Evolutionary conservation across 2,888 invertebrate species (phyloP), one percentile per base, ranked within the genome.

Genomic region (Patella ulyssiponensis): DNA sequence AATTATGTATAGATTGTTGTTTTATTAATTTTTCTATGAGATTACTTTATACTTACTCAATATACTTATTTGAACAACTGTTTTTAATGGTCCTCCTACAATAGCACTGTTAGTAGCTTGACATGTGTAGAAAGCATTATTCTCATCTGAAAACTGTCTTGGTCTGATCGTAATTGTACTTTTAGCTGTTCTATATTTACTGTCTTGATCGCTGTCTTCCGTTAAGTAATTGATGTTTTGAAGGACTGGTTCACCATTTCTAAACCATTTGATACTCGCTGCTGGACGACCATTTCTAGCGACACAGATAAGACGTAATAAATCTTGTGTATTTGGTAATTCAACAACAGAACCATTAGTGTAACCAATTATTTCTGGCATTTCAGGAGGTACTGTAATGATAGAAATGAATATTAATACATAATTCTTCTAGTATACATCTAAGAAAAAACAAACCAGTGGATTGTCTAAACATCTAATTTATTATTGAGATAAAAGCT

Each of bases 231-330:
- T 94, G 89, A 96, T 96, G 15, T 95, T 95, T 94, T 95, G 95
- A 17, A 95, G 94, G 17, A 96, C 95, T 91, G 96, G 96, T 84
- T 96, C 95, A n/a, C 96, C 96, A 90, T 98, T 97, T 91, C 96
- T 95, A 93, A 96, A 97, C 98, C 91, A 97, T 58, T 82, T 83
- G 14, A 91, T 79, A 0, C 77, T 77, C 0, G 98, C 98, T 7
- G 97, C 96, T 4, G 99, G 99, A 92, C 99, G 98, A 0, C 98
- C 99, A 3, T 97, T 97, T 15, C 96, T 94, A 81, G 98, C 97
- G 77, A 96, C 94, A 93, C 99, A 99, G 82, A 95, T 95, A 84
- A 98, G 94, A 88, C 96, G 96, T 17, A 98, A 94, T 77, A 94
- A 94, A 91, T 97, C 96, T 0, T 97, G 97, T n/a, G 96, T 94